These are phyloP conservation scores for Coleophora deauratella DNA, from an alignment of 2,888 invertebrate species.

Conservation along the genomic window DNA sequence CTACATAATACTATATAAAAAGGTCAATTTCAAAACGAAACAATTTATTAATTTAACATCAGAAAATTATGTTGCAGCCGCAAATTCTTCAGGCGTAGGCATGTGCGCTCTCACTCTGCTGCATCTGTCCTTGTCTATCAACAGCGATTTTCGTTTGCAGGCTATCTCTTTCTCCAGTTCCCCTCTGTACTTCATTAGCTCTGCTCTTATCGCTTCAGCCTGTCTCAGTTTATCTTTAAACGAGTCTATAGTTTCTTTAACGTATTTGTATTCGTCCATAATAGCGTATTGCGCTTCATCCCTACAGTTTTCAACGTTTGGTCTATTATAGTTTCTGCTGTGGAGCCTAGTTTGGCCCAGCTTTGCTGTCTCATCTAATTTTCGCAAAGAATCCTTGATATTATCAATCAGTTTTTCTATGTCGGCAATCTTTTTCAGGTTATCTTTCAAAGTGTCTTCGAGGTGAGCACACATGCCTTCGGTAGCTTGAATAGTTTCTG, in stretches of 20 bases:
- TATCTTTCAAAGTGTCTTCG: constrained; percentile 80
- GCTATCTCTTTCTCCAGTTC: constrained; percentile 81
- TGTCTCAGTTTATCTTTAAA: constrained; percentile 76
- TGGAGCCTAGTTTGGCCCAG: constrained; percentile 88
- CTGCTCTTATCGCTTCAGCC: constrained; percentile 69
- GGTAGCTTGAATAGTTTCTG: constrained; percentile 80
- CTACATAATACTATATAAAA: too few species aligned
- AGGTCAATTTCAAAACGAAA: too few species aligned
- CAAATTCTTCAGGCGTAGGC: constrained; percentile 79
- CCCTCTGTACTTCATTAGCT: constrained; percentile 76
- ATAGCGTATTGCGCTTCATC: constrained; percentile 85
- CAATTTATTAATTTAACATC: too few species aligned
- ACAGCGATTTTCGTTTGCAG: constrained; percentile 80
- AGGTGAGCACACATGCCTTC: constrained; percentile 80
- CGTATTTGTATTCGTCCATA: constrained; percentile 81
- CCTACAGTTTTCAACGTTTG: constrained; percentile 88
- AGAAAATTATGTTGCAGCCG: constrained; percentile 35
- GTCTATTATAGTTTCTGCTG: constrained; percentile 78
- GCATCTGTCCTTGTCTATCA: constrained; percentile 78
- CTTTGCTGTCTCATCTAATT: constrained; percentile 84
- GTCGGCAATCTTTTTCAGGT: constrained; percentile 81
- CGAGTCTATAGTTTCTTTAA: constrained; percentile 55
- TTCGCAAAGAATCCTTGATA: constrained; percentile 78
- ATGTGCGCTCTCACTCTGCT: constrained; percentile 77
- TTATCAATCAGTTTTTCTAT: constrained; percentile 84